phyloP scores from a whole-genome alignment of 1,140 invertebrate genomes.

The Agraylea sexmaculata region DNA sequence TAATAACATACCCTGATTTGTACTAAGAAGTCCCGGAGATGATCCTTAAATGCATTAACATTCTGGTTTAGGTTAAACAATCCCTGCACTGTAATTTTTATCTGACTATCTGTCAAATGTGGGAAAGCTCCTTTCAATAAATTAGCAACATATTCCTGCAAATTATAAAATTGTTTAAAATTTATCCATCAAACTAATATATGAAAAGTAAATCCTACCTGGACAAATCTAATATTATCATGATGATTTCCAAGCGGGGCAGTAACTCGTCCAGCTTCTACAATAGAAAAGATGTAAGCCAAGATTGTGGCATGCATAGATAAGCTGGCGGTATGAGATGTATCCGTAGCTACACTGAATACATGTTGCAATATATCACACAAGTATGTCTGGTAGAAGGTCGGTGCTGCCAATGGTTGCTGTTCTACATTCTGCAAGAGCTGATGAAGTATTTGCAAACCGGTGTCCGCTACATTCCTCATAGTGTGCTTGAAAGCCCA shows the following conservation, averaged over 20 bases:
- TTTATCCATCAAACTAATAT: not conserved
- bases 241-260: constrained; percentile 62
- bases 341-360: constrained; percentile 96
- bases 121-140: constrained; percentile 87
- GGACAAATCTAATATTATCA: constrained; percentile 74
- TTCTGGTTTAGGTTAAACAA: constrained; percentile 96
- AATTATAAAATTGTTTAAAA: not conserved
- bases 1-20: constrained; percentile 98
- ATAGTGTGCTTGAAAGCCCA: constrained; percentile 99
- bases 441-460: constrained; percentile 68
- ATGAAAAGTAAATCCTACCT: constrained; percentile 25
- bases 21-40: constrained; percentile 97
- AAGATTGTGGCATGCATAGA: constrained; percentile 94
- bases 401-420: constrained; percentile 82
- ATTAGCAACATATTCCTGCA: constrained; percentile 84
- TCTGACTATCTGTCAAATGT: constrained; percentile 92
- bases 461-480: constrained; percentile 98
- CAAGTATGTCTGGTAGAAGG: constrained; percentile 97
- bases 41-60: constrained; percentile 93
- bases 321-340: constrained; percentile 91
- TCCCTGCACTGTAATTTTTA: constrained; percentile 97
- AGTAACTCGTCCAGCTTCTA: constrained; percentile 80
- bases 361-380: constrained; percentile 97
- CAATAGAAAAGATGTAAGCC: constrained; percentile 90
- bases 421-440: constrained; percentile 84